Conservation (phyloP, 2,888 invertebrate species). For the Ornithoptera alexandrae region DNA sequence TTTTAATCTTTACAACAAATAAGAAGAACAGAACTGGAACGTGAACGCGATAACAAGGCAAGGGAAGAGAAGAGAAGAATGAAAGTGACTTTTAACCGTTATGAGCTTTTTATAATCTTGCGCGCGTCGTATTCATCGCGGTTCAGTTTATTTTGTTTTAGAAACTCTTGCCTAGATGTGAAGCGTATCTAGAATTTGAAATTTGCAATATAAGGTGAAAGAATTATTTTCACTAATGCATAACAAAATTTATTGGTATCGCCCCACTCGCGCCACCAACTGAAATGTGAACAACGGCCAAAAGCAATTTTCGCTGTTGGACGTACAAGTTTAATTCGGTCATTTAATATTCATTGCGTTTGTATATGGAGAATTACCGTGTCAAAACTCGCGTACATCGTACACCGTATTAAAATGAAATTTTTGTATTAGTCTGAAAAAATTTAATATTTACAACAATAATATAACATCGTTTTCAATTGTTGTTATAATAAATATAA, state of each 20-base stretch:
- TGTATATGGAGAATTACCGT: constrained; percentile 14
- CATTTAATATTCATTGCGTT: constrained; percentile 26
- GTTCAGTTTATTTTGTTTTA: neutral
- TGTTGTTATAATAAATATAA: no score
- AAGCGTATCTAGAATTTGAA: neutral
- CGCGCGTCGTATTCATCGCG: no score
- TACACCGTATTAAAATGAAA: neutral
- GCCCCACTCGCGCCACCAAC: neutral
- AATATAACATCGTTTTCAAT: no score
- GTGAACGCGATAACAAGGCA: no score
- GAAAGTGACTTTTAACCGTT: no score
- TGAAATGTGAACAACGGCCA: constrained; percentile 12
- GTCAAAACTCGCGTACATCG: neutral
- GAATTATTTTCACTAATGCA: neutral
- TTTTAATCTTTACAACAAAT: no score
- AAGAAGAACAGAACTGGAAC: no score
- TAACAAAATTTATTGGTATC: neutral
- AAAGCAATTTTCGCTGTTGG: constrained; percentile 14
- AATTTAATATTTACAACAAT: neutral
- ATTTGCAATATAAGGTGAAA: neutral
- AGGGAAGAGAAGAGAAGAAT: no score
- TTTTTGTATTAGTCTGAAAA: neutral
- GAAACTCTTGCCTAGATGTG: neutral
- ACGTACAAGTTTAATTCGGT: constrained; percentile 25
- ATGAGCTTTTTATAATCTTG: no score